phyloP scores from a whole-genome alignment of 2,888 invertebrate species.

The Anoncus sp. region DNA sequence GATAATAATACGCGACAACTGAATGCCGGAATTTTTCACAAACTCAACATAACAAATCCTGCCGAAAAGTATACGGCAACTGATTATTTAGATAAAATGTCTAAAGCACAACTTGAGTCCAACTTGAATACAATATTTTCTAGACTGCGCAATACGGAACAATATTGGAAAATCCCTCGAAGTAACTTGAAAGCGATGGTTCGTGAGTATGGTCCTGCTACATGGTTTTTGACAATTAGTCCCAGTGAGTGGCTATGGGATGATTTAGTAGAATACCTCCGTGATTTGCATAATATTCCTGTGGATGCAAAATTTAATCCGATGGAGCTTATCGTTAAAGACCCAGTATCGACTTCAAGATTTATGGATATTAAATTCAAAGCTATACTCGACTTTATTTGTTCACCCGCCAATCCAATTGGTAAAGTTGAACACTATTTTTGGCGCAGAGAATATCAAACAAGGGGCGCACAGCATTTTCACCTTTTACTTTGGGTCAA shows the following conservation, averaged over 20 bases:
- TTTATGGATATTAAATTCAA: too few relatives aligned
- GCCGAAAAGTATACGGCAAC: too few relatives aligned
- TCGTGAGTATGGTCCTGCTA: conserved; percentile 69
- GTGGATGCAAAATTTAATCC: not conserved
- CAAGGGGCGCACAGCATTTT: too few relatives aligned
- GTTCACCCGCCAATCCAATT: too few relatives aligned
- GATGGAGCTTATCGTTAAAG: conserved; percentile 12
- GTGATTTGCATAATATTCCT: conserved; percentile 33
- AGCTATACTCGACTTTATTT: too few relatives aligned
- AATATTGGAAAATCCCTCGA: conserved; percentile 62
- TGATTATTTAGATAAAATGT: conserved; percentile 50
- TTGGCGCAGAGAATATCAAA: too few relatives aligned
- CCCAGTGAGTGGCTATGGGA: too few relatives aligned
- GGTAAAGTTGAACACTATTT: too few relatives aligned
- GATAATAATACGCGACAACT: conserved; percentile 68
- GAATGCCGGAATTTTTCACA: conserved; percentile 64
- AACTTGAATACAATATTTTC: conserved; percentile 63
- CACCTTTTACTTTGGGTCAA: too few relatives aligned
- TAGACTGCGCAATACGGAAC: conserved; percentile 63
- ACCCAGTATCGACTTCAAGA: too few relatives aligned
- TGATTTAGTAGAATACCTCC: conserved; percentile 72
- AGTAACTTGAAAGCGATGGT: conserved; percentile 64
- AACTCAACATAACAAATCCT: conserved; percentile 63
- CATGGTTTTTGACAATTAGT: conserved; percentile 71
- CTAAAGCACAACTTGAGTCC: conserved; percentile 54